Evolutionary conservation across 30 jellyfish, hydroid and myxozoan species (phyloP).

Genomic region (Phacellophora camtschatica): DNA sequence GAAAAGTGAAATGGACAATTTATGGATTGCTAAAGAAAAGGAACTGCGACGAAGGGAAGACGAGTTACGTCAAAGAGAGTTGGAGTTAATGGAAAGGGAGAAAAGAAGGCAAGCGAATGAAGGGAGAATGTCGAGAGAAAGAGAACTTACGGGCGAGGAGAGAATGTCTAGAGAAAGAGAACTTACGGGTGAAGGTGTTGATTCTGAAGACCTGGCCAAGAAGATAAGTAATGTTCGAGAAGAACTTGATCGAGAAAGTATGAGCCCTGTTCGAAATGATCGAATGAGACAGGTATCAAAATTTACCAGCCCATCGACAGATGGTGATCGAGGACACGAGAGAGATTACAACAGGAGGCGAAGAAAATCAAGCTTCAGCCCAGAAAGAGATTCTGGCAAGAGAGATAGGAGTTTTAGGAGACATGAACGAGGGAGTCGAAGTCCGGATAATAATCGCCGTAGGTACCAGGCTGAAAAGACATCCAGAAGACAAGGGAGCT

Average conservation of each 20-base stretch:
- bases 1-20: background rate
- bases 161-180: background rate
- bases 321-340: too few relatives aligned
- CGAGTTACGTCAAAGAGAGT: constrained; percentile 5
- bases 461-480: background rate
- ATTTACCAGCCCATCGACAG: too few relatives aligned
- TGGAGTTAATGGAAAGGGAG: constrained; percentile 56
- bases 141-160: background rate
- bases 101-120: constrained; percentile 10
- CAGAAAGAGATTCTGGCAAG: constrained; percentile 6
- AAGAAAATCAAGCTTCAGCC: constrained; percentile 16
- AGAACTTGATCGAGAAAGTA: background rate
- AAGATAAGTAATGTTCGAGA: background rate
- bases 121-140: background rate
- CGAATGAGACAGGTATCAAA: too few relatives aligned
- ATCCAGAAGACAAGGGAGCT: background rate
- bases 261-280: background rate
- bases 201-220: background rate
- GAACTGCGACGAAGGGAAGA: constrained; percentile 45
- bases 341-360: too few relatives aligned
- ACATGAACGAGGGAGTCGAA: background rate
- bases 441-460: background rate
- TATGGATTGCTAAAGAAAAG: constrained; percentile 6
- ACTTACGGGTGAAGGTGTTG: background rate
- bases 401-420: constrained; percentile 41